Conservation (phyloP, 2,888 invertebrate genomes). For the Tethea ocularis region DNA sequence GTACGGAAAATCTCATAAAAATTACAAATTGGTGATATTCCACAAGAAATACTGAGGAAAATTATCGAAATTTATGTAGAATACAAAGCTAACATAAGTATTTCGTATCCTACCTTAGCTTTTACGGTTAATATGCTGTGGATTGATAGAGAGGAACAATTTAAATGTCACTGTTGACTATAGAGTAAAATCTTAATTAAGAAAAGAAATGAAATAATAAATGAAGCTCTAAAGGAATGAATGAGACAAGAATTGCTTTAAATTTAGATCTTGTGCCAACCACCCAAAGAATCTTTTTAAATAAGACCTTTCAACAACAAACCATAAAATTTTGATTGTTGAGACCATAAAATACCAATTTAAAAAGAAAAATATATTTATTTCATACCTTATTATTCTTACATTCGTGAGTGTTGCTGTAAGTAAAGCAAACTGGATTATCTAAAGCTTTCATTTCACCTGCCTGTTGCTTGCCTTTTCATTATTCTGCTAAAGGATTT, state of each 20-base stretch:
- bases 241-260: not conserved
- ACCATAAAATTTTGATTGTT: too few relatives aligned
- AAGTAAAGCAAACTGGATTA: constrained; percentile 30
- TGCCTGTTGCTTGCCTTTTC: constrained; percentile 46
- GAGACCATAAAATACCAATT: not conserved
- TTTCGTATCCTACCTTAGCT: not conserved
- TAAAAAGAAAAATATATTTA: constrained; percentile 24
- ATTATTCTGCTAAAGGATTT: constrained; percentile 8
- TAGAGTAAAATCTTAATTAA: not conserved
- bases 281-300: not conserved
- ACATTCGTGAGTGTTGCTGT: constrained; percentile 25
- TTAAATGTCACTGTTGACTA: not conserved
- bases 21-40: too few relatives aligned
- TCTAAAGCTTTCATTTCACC: constrained; percentile 26
- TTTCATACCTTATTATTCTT: constrained; percentile 25
- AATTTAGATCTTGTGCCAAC: not conserved
- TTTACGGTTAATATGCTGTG: not conserved
- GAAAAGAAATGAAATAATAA: not conserved
- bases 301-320: not conserved
- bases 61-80: not conserved
- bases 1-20: too few relatives aligned
- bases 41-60: too few relatives aligned
- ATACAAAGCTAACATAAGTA: not conserved
- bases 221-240: not conserved
- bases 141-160: not conserved